These are phyloP conservation scores for Gallinago nigripennis DNA, from an alignment of 2,797 vertebrate genomes.

Conservation along the genomic window DNA sequence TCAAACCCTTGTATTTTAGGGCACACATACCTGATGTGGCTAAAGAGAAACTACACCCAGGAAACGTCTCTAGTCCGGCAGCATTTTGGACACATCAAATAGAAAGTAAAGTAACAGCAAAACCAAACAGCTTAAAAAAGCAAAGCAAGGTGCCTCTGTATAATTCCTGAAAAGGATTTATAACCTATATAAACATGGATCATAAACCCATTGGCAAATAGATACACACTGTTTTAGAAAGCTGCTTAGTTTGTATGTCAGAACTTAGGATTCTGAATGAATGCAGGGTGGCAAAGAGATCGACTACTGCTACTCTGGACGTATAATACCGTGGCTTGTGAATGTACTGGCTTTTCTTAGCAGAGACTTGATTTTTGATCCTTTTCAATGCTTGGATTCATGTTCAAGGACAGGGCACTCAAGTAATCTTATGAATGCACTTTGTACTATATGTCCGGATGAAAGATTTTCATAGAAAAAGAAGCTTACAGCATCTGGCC, in stretches of 20 bases:
- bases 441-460: slow-evolving; percentile 26
- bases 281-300: neutral
- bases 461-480: slow-evolving; percentile 43
- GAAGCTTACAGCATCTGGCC: slow-evolving; percentile 19
- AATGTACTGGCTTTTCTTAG: slow-evolving; percentile 54
- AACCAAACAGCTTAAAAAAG: slow-evolving; percentile 69
- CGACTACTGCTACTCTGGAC: neutral
- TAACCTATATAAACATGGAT: slow-evolving; percentile 63
- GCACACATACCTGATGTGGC: neutral
- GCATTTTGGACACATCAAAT: slow-evolving; percentile 38
- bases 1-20: neutral
- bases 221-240: slow-evolving; percentile 51
- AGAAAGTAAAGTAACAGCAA: slow-evolving; percentile 61
- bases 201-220: slow-evolving; percentile 74
- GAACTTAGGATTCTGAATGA: slow-evolving; percentile 35
- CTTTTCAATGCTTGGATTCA: slow-evolving; percentile 57
- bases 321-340: neutral
- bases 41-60: neutral
- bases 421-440: slow-evolving; percentile 56
- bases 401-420: slow-evolving; percentile 52
- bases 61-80: neutral
- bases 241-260: slow-evolving; percentile 50
- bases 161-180: slow-evolving; percentile 72
- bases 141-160: slow-evolving; percentile 9
- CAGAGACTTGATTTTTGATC: slow-evolving; percentile 71